Percentiles rank a stretch among this genome's conserved stretches.
Conservation (phyloP, 2,113 vertebrate species). For the Pedetes capensis region DNA sequence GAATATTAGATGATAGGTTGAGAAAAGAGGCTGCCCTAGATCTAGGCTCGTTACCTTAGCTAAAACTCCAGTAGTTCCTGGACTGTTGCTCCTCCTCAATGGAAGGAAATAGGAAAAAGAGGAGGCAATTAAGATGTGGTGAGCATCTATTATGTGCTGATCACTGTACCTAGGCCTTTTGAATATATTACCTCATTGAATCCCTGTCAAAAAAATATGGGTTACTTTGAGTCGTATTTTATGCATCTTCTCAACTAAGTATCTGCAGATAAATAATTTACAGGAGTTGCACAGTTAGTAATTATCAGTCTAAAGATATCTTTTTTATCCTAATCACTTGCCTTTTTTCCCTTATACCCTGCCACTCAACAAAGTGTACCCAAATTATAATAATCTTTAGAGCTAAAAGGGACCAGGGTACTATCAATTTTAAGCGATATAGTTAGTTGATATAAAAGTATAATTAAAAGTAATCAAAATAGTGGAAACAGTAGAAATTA, state of each 20-base stretch:
- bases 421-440: conserved; percentile 4
- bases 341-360: not conserved
- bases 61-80: not conserved
- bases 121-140: not conserved
- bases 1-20: not conserved
- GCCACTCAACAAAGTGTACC: not conserved
- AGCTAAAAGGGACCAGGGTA: not conserved
- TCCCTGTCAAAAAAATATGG: not conserved
- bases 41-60: not conserved
- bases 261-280: conserved; percentile 22
- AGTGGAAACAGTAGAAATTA: not conserved
- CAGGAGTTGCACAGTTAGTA: not conserved
- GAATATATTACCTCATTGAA: not conserved
- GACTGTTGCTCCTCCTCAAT: not conserved
- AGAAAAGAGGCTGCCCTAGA: not conserved
- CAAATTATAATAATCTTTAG: conserved; percentile 19
- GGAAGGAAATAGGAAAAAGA: not conserved
- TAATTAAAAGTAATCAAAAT: conserved; percentile 23
- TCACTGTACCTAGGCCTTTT: not conserved
- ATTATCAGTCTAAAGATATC: not conserved
- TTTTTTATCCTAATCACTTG: not conserved
- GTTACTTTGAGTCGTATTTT: conserved; percentile 34
- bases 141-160: not conserved
- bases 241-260: not conserved
- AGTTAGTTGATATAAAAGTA: conserved; percentile 38